Base-by-base conservation (phyloP, 2,888 invertebrate genomes). In the Cheiracanthium punctorium region DNA sequence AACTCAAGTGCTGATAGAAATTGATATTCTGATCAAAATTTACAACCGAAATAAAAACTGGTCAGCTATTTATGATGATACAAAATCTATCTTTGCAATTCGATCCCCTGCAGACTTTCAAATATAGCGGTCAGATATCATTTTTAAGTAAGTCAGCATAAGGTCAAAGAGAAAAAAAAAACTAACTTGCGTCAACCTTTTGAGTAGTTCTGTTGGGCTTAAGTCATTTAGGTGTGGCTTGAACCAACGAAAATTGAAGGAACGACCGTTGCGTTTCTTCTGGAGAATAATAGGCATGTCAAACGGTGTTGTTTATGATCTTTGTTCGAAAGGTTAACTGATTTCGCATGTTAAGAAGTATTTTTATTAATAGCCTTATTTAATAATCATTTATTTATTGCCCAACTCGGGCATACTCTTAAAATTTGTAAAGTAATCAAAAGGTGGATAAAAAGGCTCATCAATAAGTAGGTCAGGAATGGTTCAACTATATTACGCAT, bases 181-280 rank as follows among this genome's bases (percentile, higher is more conserved):
- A 75, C n/a, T 33, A 30, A 10, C 30, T 29, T 24, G 28, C 72
- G 71, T 82, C 82, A 82, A n/a, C 76, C 76, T 65, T 77, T 48
- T 67, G 29, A 79, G 77, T 84, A 84, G 79, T 79, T 84, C 84
- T 84, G 79, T 84, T 84, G 84, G 77, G 76, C 43, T 82, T 70
- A 74, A 69, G 69, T 74, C 43, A 41, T 43, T 72, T 71, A 84
- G 65, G 65, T 67, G 65, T 67, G 65, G 65, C 65, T 17, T 30
- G 32, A 37, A 4, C 37, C 37, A 37, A 37, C 10, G 10, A 37
- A 37, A 10, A 37, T 37, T 37, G 37, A 10, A 29, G 32, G n/a
- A 67, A 29, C 32, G 30, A 30, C 32, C 65, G 30, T 67, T 67
- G 5, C 43, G 43, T 48, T 48, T 10, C 43, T 48, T 48, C 43